phyloP scores from a whole-genome alignment of 2,797 vertebrate genomes.

The Neosilurus hyrtlii region DNA sequence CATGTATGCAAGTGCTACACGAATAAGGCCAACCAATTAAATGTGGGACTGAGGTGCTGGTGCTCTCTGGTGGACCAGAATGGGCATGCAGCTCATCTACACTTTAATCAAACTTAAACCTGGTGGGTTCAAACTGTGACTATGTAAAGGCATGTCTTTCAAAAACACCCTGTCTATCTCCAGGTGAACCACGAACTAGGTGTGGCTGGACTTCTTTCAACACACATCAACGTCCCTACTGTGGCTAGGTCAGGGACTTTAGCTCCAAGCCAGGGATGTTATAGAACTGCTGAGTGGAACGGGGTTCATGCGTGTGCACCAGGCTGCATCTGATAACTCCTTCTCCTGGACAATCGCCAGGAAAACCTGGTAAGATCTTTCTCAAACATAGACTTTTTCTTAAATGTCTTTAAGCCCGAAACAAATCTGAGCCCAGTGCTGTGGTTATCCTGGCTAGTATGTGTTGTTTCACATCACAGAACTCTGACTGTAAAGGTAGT shows the following conservation, averaged over 20 bases:
- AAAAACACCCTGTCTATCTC: neutral
- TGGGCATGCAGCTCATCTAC: constrained; percentile 1
- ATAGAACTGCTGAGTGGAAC: neutral
- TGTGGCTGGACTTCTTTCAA: neutral
- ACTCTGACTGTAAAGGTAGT: neutral
- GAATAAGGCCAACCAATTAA: neutral
- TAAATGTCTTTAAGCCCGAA: neutral
- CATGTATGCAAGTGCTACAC: neutral
- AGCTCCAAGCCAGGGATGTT: neutral
- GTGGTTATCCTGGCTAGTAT: neutral
- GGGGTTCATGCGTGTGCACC: neutral
- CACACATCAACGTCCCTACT: neutral
- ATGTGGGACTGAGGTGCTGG: neutral
- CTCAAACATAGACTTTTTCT: neutral
- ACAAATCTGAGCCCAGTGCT: neutral
- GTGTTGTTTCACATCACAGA: neutral
- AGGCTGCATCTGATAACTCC: neutral
- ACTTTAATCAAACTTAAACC: too few relatives aligned
- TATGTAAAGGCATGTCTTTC: neutral
- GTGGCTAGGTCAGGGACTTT: neutral
- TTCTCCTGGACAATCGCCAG: neutral
- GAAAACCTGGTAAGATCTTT: neutral
- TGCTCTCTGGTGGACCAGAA: constrained; percentile 22
- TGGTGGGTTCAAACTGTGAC: neutral
- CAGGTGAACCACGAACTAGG: neutral